Evolutionary conservation across 2,888 invertebrate species (phyloP).

Genomic region (Hybos culiciformis): DNA sequence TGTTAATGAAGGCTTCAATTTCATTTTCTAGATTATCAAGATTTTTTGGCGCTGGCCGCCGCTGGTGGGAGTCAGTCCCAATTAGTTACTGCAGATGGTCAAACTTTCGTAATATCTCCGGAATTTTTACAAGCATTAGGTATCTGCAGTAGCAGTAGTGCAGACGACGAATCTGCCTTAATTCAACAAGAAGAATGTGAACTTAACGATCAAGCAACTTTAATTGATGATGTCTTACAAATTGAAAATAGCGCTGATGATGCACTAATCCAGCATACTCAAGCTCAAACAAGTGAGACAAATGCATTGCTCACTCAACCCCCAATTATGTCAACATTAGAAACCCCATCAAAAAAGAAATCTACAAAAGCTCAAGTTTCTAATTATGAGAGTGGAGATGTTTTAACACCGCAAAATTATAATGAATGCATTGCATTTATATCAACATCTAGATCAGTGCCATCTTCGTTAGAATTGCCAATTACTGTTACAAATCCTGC

Average conservation of each 20-base stretch:
- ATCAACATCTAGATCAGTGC: constrained; percentile 40
- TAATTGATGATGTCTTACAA: constrained; percentile 14
- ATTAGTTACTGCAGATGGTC: constrained; percentile 25
- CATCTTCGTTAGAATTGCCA: constrained; percentile 58
- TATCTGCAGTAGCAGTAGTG: constrained; percentile 6
- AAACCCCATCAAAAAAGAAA: constrained; percentile 45
- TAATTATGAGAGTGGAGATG: not conserved
- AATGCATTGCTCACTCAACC: constrained; percentile 60
- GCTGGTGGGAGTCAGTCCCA: constrained; percentile 17
- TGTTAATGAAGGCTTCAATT: not conserved
- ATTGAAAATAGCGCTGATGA: constrained; percentile 17
- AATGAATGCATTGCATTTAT: constrained; percentile 46
- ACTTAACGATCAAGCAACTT: constrained; percentile 25
- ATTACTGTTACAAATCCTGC: constrained; percentile 65
- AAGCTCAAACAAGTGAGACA: constrained; percentile 52
- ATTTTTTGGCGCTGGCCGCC: constrained; percentile 12
- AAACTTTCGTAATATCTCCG: constrained; percentile 21
- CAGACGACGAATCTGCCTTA: not conserved
- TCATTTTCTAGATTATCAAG: constrained; percentile 11
- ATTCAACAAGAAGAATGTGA: not conserved
- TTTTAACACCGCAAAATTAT: constrained; percentile 24
- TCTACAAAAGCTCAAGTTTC: constrained; percentile 4
- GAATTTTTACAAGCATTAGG: constrained; percentile 20
- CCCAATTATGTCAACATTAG: constrained; percentile 67
- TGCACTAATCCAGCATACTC: not conserved